A percentile compares a stretch with the other conserved stretches of the same genome.
Evolutionary conservation across 2,888 invertebrate species (phyloP).

Genomic region (Spilarctia lutea): DNA sequence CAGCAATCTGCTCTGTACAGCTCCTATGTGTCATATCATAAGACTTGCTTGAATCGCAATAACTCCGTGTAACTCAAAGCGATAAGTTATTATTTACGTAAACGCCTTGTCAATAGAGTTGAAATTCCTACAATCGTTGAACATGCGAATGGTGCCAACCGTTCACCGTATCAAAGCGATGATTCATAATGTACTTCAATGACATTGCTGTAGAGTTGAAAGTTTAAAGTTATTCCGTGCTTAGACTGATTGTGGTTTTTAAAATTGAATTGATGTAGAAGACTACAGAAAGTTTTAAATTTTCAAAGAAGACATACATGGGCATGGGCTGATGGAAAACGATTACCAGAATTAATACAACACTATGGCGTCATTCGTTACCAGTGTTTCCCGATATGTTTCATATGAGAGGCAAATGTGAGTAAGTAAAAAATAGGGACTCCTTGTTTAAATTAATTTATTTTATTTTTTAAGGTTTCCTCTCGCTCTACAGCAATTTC

Average conservation of each 20-base stretch:
- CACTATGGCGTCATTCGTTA: not conserved
- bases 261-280: not conserved
- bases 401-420: not conserved
- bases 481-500: too few species aligned
- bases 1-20: not conserved
- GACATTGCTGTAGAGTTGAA: slow-evolving; percentile 14
- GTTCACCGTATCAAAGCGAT: slow-evolving; percentile 9
- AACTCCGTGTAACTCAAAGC: not conserved
- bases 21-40: not conserved
- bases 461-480: too few species aligned
- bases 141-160: slow-evolving; percentile 9
- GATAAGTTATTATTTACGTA: not conserved
- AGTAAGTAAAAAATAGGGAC: not conserved
- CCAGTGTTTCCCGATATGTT: too few species aligned
- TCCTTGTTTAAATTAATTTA: too few species aligned
- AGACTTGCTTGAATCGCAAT: not conserved
- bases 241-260: not conserved
- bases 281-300: not conserved
- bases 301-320: not conserved
- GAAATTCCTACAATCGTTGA: not conserved
- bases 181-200: slow-evolving; percentile 16
- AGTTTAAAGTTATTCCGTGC: slow-evolving; percentile 12
- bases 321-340: not conserved
- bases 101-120: not conserved
- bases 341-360: not conserved